phyloP scores from a whole-genome alignment of 2,113 vertebrate genomes.

The Catagonus wagneri region DNA sequence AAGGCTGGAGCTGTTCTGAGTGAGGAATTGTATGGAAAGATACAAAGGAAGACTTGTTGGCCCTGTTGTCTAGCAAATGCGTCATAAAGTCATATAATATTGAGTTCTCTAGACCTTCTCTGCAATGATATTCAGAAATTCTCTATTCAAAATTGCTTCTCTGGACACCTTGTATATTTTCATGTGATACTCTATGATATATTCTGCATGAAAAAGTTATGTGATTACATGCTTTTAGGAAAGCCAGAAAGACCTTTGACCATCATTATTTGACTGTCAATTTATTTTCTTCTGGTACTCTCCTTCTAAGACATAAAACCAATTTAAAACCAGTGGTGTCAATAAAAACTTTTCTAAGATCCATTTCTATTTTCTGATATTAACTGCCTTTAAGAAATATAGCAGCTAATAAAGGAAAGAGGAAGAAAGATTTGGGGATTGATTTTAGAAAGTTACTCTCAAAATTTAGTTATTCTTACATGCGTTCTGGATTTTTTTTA shows the following conservation, averaged over 20 bases:
- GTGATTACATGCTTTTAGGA: slow-evolving; percentile 24
- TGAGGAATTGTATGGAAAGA: slow-evolving; percentile 33
- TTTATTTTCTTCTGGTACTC: slow-evolving; percentile 30
- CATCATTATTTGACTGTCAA: neutral
- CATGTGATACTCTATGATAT: neutral
- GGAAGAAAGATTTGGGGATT: neutral
- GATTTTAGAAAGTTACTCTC: slow-evolving; percentile 51
- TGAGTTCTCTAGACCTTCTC: neutral
- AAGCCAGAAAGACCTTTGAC: neutral
- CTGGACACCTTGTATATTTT: neutral
- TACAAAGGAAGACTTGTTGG: slow-evolving; percentile 48
- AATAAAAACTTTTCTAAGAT: slow-evolving; percentile 6
- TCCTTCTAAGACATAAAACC: neutral
- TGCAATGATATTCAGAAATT: neutral
- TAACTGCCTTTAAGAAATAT: slow-evolving; percentile 47
- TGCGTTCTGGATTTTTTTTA: slow-evolving; percentile 50
- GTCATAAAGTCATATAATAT: neutral
- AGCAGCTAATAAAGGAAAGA: neutral
- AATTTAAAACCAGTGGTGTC: slow-evolving; percentile 7
- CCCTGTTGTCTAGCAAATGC: slow-evolving; percentile 2
- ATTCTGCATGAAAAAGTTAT: neutral
- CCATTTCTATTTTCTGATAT: neutral
- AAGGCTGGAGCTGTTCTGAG: slow-evolving; percentile 62
- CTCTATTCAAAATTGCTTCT: slow-evolving; percentile 35
- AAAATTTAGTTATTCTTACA: slow-evolving; percentile 18